Evolutionary conservation across 2,888 invertebrate genomes (phyloP), one percentile per base, ranked within the genome.

Genomic region (Thera britannica): DNA sequence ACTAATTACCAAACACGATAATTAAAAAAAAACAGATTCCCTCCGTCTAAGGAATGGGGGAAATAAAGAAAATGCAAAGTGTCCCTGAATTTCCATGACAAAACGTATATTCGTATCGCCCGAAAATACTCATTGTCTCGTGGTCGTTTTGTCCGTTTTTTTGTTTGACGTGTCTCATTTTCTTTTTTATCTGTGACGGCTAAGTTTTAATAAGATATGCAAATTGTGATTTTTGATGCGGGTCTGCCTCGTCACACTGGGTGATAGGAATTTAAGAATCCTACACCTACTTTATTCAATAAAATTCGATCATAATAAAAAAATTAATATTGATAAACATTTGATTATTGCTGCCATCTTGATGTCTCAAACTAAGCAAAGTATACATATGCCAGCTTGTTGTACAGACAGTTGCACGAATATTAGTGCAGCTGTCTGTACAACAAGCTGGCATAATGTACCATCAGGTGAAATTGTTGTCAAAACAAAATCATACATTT

Each of bases 1-100:
- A 92, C 93, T 93, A 93, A 93, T 93, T 93, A 92, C 90, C 89
- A 93, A 93, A 92, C 92, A 92, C 90, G 92, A 90, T 92, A 92
- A 92, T 93, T 93, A 93, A 92, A 89, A 60, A 23, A 92, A 92
- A 92, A 91, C 92, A 92, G 92, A 93, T 90, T 91, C 83, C 23
- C 88, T 86, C 80, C 80, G 79, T 38, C 64, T 55, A 65, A 84
- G 86, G 83, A 84, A 88, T 83, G 83, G 82, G 86, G 86, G 86
- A 88, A 88, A 91, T 88, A 90, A 91, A 90, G 91, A 90, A 90
- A 92, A 92, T 92, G 90, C 92, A 90, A 90, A 93, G 90, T 90
- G 90, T 91, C 90, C 89, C 90, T 79, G 87, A 89, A 92, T 93
- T 92, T 93, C 90, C 92, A 93, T 93, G 82, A 93, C 90, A 93